Base-by-base conservation (phyloP, 2,888 invertebrate species). In the Herminia tarsipennalis region DNA sequence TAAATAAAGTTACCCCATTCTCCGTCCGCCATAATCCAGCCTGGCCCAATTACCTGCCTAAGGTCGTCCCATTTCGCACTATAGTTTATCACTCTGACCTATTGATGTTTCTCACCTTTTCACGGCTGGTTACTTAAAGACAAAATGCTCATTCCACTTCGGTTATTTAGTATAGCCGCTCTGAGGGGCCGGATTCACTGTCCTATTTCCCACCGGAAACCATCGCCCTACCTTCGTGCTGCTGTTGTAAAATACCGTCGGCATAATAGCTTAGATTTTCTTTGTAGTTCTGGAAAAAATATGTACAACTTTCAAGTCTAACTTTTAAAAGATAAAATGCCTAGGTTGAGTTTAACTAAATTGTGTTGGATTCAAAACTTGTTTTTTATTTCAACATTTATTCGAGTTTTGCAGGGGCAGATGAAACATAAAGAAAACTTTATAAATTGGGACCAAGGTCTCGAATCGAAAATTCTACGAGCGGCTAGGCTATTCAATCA, bases 161-260 rank as follows among this genome's bases (percentile, higher is more conserved):
- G 22, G 38, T 44, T 36, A 29, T 43, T 44, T 21, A 21, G 17
- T 10, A 28, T 12, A 34, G 34, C 18, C 2, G 12, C 28, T 10
- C 16, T 10, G 8, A 24, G 18, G 12, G 33, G 14, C 34, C 46
- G 35, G 35, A 46, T 29, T 29, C 10, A 12, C 5, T 39, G 39
- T 46, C 10, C 46, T 39, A 46, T 30, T 40, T 40, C 25, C 20
- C 21, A 34, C 3, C 56, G 56, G 65, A 59, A 48, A 36, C 46
- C 20, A 47, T 35, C 39, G 52, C 61, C 60, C 42, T 13, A 46
- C 29, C 34, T 49, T 46, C 29, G 32, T 37, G 43, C 21, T 8
- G 41, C 24, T 8, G 34, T 33, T 36, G 43, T 60, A 51, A 59
- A 56, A 56, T 45, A 35, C 33, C 39, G 45, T 50, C 42, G 22